Evolutionary conservation across 2,113 vertebrate species (phyloP).

Genomic region (Callipepla californica): DNA sequence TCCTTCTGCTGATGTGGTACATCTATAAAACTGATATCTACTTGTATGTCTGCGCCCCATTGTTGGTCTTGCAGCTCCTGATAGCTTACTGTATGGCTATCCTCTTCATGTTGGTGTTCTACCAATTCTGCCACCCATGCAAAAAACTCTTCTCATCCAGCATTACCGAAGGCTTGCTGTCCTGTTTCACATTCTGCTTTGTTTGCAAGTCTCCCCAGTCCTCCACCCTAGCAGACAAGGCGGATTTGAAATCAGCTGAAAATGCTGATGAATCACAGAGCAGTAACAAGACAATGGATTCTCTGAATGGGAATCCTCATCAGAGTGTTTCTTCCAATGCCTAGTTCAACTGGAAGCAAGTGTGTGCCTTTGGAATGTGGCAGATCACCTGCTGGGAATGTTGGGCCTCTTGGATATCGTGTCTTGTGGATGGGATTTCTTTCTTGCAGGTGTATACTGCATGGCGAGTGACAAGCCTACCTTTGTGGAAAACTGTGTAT

Average conservation of each 20-base stretch:
- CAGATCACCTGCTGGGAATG: not conserved
- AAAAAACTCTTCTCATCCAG: constrained; percentile 92
- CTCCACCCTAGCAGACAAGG: constrained; percentile 54
- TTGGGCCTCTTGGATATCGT: not conserved
- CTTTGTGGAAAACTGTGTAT: not conserved
- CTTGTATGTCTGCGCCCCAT: constrained; percentile 84
- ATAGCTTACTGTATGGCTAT: constrained; percentile 86
- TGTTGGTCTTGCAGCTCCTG: constrained; percentile 89
- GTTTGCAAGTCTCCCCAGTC: constrained; percentile 54
- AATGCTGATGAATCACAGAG: constrained; percentile 30
- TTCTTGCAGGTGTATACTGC: constrained; percentile 22
- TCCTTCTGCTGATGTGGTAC: constrained; percentile 93
- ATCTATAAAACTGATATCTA: constrained; percentile 90
- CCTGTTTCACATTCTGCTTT: constrained; percentile 83
- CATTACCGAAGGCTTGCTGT: constrained; percentile 82
- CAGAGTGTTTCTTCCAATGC: constrained; percentile 75
- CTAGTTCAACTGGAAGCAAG: constrained; percentile 55
- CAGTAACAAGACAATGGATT: constrained; percentile 69
- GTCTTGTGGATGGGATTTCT: constrained; percentile 16
- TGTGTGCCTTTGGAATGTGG: constrained; percentile 35
- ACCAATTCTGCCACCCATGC: constrained; percentile 95
- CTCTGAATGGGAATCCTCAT: constrained; percentile 73
- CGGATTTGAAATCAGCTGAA: constrained; percentile 56
- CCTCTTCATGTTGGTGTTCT: constrained; percentile 97
- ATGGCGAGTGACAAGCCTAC: not conserved